phyloP scores from a whole-genome alignment of 1,140 invertebrate genomes.

The Eurytemora carolleeae region DNA sequence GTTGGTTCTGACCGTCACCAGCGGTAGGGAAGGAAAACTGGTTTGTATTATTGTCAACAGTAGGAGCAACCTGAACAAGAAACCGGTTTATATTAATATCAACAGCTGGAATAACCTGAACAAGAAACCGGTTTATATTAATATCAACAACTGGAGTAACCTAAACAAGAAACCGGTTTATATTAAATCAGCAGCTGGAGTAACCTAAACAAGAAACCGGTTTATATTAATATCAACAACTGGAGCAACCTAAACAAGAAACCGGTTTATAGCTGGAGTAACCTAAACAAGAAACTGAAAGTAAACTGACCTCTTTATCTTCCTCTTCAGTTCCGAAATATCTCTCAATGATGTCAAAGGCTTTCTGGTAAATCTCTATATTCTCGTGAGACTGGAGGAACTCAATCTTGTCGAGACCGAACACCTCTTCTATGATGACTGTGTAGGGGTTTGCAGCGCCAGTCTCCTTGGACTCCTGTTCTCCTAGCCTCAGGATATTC shows the following conservation, averaged over 20 bases:
- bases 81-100: not conserved
- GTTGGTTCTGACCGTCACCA: too few species aligned
- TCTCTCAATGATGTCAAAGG: conserved; percentile 86
- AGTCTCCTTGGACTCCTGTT: conserved; percentile 46
- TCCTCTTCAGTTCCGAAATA: conserved; percentile 83
- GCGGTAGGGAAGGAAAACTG: not conserved
- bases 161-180: not conserved
- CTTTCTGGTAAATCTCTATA: conserved; percentile 84
- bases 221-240: not conserved
- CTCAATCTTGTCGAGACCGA: conserved; percentile 90
- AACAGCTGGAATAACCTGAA: not conserved
- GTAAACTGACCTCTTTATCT: conserved; percentile 19
- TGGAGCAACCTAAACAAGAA: not conserved
- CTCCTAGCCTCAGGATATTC: conserved; percentile 80
- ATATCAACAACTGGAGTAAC: not conserved
- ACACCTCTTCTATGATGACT: conserved; percentile 82
- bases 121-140: not conserved
- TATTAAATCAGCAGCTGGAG: not conserved
- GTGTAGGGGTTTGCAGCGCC: conserved; percentile 69
- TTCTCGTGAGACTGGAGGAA: conserved; percentile 91
- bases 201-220: not conserved
- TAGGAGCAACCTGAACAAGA: not conserved
- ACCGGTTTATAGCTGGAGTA: too few species aligned
- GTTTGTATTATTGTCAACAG: not conserved
- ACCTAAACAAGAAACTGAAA: too few species aligned